Base-by-base conservation (phyloP, 2,113 vertebrate species). In the Heliornis fulica region DNA sequence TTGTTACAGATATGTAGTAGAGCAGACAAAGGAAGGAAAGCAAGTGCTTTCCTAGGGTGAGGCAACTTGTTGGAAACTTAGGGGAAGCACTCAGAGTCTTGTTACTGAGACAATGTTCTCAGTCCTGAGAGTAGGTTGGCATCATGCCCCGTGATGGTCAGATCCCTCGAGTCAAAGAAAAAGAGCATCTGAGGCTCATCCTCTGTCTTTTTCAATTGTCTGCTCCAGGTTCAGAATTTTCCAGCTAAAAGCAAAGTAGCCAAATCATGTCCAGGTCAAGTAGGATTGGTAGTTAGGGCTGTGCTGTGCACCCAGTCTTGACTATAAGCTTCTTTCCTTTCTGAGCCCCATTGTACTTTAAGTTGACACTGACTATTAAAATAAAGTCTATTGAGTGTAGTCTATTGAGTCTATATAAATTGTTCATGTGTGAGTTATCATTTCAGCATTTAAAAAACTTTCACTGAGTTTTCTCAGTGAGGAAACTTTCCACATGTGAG, bases 1-100 rank as follows among this genome's bases (percentile, higher is more conserved):
- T 54, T 72, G 71, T 1, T 6, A 43, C 57, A 36, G 83, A 21
- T 36, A 19, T 4, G 20, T 18, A 20, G 15, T 5, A 26, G 63
- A 15, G 48, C 45, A 75, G 65, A 8, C 9, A 22, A 45, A 48
- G 45, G 57, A 43, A 34, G 31, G 61, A 6, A 4, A 59, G 20
- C 28, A 5, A 0, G 0, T 84, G 18, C 32, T 72, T 68, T 48
- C 36, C 28, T 7, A 13, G 26, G 5, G 2, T 19, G 19, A 19
- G 18, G 19, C 2, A 8, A 9, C 25, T n/a, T 4, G 23, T 12
- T 22, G 18, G 77, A 45, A 70, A 29, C 14, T 45, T 4, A 26
- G 43, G 17, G 40, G 20, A 8, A 77, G 22, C 41, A 22, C 18
- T 65, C 38, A 25, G 26, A 45, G 29, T 21, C n/a, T n/a, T n/a